These are phyloP conservation scores for Drosophila tani DNA, from an alignment of 1,140 invertebrate species.

Conservation along the genomic window DNA sequence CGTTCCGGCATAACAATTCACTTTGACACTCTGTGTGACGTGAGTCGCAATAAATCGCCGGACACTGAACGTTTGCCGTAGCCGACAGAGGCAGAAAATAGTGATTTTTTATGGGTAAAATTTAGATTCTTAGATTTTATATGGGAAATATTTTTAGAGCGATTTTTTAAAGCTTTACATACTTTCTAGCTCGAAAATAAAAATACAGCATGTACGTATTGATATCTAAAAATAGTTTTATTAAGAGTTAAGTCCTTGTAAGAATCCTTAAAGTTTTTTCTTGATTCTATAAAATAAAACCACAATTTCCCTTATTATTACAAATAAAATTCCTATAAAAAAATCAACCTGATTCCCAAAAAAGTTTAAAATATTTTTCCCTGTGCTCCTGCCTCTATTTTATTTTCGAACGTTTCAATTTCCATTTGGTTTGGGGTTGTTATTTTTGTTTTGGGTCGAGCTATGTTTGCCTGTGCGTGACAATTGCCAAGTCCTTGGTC, in stretches of 20 bases:
- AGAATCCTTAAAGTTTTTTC: neutral
- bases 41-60: conserved; percentile 42
- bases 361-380: neutral
- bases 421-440: conserved; percentile 40
- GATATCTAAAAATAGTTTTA: too few relatives aligned
- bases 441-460: conserved; percentile 7
- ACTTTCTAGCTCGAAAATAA: too few relatives aligned
- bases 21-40: conserved; percentile 61
- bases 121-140: too few relatives aligned
- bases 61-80: conserved; percentile 26
- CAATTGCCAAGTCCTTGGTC: conserved; percentile 50
- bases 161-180: neutral
- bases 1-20: conserved; percentile 71
- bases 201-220: too few relatives aligned
- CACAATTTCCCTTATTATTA: neutral
- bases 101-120: neutral
- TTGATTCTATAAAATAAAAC: neutral
- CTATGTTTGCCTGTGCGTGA: conserved; percentile 67
- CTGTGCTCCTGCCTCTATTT: conserved; percentile 29
- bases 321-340: too few relatives aligned
- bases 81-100: conserved; percentile 1
- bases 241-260: too few relatives aligned
- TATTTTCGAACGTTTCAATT: conserved; percentile 60
- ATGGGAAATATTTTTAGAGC: neutral
- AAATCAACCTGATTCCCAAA: neutral